Percentiles rank a stretch among this genome's conserved stretches.
Evolutionary conservation across 2,888 invertebrate genomes (phyloP).

Genomic region (Bombylius major): DNA sequence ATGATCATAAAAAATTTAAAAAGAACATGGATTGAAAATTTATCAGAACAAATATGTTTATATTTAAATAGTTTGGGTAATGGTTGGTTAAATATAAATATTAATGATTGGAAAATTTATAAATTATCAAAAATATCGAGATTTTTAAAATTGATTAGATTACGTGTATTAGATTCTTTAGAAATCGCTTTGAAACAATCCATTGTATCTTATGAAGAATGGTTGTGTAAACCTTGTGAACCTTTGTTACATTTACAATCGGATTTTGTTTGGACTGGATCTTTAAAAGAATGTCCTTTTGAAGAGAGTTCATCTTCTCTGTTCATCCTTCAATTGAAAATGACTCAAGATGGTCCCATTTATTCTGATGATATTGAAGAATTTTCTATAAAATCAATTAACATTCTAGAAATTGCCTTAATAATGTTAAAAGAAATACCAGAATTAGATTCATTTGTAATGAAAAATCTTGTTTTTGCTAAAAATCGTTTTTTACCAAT

Average conservation of each 20-base stretch:
- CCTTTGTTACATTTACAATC: not conserved
- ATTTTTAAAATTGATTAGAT: not conserved
- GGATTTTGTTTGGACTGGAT: not conserved
- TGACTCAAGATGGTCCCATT: not conserved
- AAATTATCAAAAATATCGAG: not conserved
- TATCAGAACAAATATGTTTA: not conserved
- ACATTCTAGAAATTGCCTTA: not conserved
- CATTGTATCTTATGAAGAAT: not conserved
- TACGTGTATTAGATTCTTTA: not conserved
- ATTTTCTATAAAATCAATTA: not conserved
- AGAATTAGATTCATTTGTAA: not conserved
- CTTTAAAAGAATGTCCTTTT: not conserved
- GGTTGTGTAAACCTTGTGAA: not conserved
- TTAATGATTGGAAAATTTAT: not conserved
- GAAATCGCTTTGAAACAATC: not conserved
- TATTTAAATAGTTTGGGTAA: not conserved
- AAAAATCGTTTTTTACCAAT: not conserved
- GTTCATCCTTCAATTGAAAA: not conserved
- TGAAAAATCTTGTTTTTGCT: not conserved
- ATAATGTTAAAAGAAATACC: not conserved
- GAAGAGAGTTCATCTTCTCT: not conserved
- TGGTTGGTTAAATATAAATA: not conserved
- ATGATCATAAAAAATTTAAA: not conserved
- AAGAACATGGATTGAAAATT: not conserved
- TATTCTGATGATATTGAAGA: not conserved